These are phyloP conservation scores for Uropetala carovei DNA, from an alignment of 2,888 invertebrate species.

Conservation along the genomic window DNA sequence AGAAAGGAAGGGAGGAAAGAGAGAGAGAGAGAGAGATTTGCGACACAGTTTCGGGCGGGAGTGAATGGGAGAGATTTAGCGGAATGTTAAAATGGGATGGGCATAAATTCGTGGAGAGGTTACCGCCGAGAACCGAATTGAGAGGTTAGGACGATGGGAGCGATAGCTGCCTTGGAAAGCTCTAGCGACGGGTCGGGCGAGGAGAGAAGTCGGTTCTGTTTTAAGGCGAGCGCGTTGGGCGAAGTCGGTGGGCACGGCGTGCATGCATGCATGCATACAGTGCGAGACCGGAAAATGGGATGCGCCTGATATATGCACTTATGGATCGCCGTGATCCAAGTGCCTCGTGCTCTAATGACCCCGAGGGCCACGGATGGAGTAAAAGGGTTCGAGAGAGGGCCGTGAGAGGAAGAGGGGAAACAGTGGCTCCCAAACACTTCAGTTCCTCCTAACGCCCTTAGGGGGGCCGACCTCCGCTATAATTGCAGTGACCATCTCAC, in stretches of 20 bases:
- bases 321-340: constrained; percentile 40
- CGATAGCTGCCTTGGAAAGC: too few species aligned
- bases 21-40: too few species aligned
- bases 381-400: background rate
- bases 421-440: background rate
- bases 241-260: too few species aligned
- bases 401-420: background rate
- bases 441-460: background rate
- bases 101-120: background rate
- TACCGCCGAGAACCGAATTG: background rate
- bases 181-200: too few species aligned
- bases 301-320: background rate
- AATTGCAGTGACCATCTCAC: background rate
- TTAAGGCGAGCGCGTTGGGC: too few species aligned
- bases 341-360: constrained; percentile 6
- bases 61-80: too few species aligned
- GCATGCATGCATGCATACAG: too few species aligned
- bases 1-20: too few species aligned
- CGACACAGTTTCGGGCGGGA: too few species aligned
- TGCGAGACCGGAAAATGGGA: too few species aligned
- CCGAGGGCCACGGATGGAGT: background rate
- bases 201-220: too few species aligned
- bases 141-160: background rate
- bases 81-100: too few species aligned
- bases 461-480: background rate